phyloP scores from a whole-genome alignment of 2,888 invertebrate species.

The Parapristionchus giblindavisi region DNA sequence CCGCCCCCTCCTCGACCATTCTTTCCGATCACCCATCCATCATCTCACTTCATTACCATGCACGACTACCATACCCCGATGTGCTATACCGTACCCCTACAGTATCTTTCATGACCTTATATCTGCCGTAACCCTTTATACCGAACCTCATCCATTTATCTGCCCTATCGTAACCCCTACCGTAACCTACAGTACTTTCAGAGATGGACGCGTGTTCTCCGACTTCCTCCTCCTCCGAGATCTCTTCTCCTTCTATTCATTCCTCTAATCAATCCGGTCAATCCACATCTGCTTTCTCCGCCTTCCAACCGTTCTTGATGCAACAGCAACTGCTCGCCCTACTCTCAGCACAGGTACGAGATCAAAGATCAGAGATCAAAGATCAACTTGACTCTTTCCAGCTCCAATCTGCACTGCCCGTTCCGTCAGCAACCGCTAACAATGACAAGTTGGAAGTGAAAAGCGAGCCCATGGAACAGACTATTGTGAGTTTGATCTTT shows the following conservation, averaged over 20 bases:
- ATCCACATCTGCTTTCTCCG: conserved; percentile 21
- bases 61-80: conserved; percentile 10
- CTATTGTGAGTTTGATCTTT: conserved; percentile 16
- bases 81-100: conserved; percentile 3
- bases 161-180: not conserved
- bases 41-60: not conserved
- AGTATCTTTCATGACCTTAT: not conserved
- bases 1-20: not conserved
- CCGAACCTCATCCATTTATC: not conserved
- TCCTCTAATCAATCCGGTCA: not conserved
- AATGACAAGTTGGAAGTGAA: not conserved
- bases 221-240: conserved; percentile 10
- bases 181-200: no score
- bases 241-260: not conserved
- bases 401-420: conserved; percentile 33
- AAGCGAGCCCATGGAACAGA: not conserved
- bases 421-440: conserved; percentile 21
- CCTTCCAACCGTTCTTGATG: conserved; percentile 35
- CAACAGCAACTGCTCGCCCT: conserved; percentile 35
- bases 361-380: not conserved
- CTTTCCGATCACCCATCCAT: not conserved
- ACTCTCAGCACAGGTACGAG: conserved; percentile 32
- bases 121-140: not conserved
- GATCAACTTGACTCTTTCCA: not conserved
- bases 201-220: conserved; percentile 31